Conservation (phyloP, 2,888 invertebrate species). For the Sminthurides aquaticus region DNA sequence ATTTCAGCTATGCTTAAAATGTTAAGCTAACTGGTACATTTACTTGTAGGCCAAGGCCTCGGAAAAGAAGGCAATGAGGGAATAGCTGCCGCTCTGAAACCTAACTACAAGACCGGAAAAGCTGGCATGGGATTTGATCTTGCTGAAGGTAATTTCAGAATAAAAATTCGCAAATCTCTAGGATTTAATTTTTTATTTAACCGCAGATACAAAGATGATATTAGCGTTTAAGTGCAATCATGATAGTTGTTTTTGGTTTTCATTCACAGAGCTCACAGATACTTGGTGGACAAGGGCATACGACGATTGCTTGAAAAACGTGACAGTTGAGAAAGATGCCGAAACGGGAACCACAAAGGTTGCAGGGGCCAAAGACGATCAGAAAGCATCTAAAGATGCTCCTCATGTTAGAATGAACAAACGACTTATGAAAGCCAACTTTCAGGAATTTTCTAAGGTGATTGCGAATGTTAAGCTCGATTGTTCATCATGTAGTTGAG, state of each 20-base stretch:
- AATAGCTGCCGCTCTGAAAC: conserved; percentile 66
- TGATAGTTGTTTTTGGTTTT: no score
- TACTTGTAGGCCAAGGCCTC: conserved; percentile 76
- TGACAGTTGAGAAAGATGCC: conserved; percentile 42
- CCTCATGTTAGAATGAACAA: conserved; percentile 34
- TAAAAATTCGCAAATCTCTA: background rate
- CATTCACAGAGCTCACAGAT: conserved; percentile 34
- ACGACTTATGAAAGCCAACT: conserved; percentile 36
- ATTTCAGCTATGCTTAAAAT: no score
- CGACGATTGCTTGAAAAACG: conserved; percentile 37
- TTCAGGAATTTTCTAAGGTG: conserved; percentile 39
- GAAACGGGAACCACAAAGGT: conserved; percentile 47
- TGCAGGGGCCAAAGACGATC: conserved; percentile 14
- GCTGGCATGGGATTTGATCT: conserved; percentile 69
- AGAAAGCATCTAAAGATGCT: conserved; percentile 16
- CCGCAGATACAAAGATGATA: no score
- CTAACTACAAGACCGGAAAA: conserved; percentile 70
- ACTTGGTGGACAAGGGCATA: conserved; percentile 41
- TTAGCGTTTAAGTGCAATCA: no score
- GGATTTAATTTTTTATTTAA: background rate
- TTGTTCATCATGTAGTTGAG: background rate
- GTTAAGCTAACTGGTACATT: no score
- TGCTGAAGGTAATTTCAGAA: conserved; percentile 48
- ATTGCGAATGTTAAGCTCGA: background rate
- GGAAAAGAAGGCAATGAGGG: conserved; percentile 69